Evolutionary conservation across 2,888 invertebrate species (phyloP).

Genomic region (Hydroisotoma schaefferi): DNA sequence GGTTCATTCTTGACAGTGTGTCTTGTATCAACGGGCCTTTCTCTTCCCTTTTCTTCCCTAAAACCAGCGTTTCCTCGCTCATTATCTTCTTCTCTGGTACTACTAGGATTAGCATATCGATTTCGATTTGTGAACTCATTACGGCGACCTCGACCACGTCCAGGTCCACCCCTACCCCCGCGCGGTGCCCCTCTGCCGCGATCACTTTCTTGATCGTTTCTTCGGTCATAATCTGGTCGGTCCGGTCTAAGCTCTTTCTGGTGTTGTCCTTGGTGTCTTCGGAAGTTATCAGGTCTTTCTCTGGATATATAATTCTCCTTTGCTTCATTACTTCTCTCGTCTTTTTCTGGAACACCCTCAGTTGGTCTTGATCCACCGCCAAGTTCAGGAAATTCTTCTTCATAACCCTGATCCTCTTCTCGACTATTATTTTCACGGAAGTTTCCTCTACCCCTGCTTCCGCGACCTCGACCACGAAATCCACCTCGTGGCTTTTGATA

Average conservation of each 20-base stretch:
- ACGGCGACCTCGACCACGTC: conserved; percentile 35
- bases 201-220: conserved; percentile 16
- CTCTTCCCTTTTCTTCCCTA: conserved; percentile 9
- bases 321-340: background rate
- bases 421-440: conserved; percentile 33
- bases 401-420: conserved; percentile 40
- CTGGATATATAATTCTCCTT: background rate
- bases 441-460: conserved; percentile 24
- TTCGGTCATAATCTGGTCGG: conserved; percentile 18
- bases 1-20: background rate
- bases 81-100: conserved; percentile 14
- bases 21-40: background rate
- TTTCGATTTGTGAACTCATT: conserved; percentile 47
- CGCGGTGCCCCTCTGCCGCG: background rate
- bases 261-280: background rate
- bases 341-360: background rate
- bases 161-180: conserved; percentile 25
- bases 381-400: conserved; percentile 45
- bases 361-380: conserved; percentile 8
- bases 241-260: background rate
- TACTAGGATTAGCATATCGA: conserved; percentile 41
- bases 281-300: background rate
- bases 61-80: too few relatives aligned
- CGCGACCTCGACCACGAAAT: conserved; percentile 30
- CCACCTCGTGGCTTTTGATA: conserved; percentile 61